These are phyloP conservation scores for Elegia similella DNA, from an alignment of 2,888 invertebrate genomes.

Conservation along the genomic window DNA sequence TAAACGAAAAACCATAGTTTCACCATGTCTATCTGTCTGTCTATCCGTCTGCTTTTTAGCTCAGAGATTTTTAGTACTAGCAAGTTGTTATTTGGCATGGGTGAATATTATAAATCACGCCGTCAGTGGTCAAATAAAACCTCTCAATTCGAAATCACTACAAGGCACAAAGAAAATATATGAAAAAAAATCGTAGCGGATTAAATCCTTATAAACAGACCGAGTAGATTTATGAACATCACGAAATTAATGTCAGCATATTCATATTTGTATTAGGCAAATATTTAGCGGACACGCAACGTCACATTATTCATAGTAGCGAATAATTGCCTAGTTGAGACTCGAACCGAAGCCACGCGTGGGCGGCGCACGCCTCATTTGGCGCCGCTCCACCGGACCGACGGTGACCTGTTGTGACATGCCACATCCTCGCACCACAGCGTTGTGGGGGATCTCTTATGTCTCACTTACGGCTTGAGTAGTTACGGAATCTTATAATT, in stretches of 20 bases:
- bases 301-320: constrained; percentile 10
- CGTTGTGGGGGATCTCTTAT: background rate
- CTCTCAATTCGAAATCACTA: too few relatives aligned
- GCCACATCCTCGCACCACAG: background rate
- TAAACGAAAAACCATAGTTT: too few relatives aligned
- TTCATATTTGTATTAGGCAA: background rate
- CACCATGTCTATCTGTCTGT: too few relatives aligned
- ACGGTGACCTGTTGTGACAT: background rate
- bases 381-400: background rate
- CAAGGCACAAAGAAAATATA: too few relatives aligned
- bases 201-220: background rate
- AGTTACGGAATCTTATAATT: too few relatives aligned
- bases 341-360: background rate
- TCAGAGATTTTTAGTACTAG: too few relatives aligned
- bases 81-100: too few relatives aligned
- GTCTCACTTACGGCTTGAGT: too few relatives aligned
- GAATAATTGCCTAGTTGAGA: constrained; percentile 4
- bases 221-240: background rate
- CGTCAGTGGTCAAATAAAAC: too few relatives aligned
- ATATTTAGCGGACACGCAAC: background rate
- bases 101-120: too few relatives aligned
- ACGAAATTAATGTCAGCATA: background rate
- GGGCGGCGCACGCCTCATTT: constrained; percentile 5
- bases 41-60: too few relatives aligned
- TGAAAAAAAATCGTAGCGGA: background rate